Conservation (phyloP, 2,113 vertebrate species). For the Siniperca knerii region DNA sequence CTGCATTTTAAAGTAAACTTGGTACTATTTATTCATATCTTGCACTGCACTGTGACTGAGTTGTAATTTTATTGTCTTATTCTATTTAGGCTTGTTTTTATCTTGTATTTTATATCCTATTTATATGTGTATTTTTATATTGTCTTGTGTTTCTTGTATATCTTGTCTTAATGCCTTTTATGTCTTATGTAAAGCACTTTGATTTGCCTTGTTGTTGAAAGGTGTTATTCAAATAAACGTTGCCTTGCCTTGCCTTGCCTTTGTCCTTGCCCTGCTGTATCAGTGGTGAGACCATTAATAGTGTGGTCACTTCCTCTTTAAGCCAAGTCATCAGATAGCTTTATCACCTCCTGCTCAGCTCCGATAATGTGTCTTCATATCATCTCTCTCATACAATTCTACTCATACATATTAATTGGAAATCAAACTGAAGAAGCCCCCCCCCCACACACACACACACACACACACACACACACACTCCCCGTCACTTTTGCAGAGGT, state of each 20-base stretch:
- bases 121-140: neutral
- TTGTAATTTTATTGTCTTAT: no score
- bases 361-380: constrained; percentile 72
- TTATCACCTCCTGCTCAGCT: constrained; percentile 63
- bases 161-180: neutral
- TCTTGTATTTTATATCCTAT: neutral
- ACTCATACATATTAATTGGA: constrained; percentile 80
- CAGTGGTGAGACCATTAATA: constrained; percentile 50
- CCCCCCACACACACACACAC: constrained; percentile 6
- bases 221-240: constrained; percentile 17
- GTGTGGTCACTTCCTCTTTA: constrained; percentile 54
- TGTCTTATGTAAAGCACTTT: neutral
- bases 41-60: neutral
- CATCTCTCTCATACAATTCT: constrained; percentile 53
- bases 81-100: no score
- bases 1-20: neutral
- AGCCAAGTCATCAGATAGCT: constrained; percentile 71
- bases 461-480: neutral
- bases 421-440: constrained; percentile 70
- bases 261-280: constrained; percentile 35
- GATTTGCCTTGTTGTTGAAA: neutral
- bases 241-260: neutral
- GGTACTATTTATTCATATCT: neutral
- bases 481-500: constrained; percentile 59
- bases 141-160: neutral